Evolutionary conservation across 2,888 invertebrate species (phyloP), one percentile per base, ranked within the genome.

Genomic region (Serripes groenlandicus): DNA sequence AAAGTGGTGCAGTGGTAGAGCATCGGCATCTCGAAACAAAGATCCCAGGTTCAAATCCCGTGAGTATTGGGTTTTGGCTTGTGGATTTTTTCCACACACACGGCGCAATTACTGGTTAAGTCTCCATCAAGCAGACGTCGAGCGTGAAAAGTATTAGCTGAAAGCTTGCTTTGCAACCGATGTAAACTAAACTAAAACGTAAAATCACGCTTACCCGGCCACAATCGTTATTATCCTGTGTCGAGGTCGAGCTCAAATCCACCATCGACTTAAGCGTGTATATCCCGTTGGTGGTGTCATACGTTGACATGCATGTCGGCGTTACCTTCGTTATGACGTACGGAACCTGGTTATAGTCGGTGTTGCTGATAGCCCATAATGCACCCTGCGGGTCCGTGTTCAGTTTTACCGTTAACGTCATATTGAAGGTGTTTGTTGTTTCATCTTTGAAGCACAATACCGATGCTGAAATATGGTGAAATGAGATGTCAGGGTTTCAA

Each of bases 331-430:
- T n/a, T 0, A 62, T 34, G n/a, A 32, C 28, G 21, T 18, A 60
- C 28, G 56, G 56, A 26, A 3, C 23, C 26, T 26, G 56, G n/a
- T 26, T 56, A 34, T 62, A 70, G 30, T 26, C 32, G 30, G 70
- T 2, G 54, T 70, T 70, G 70, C 54, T 70, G 1, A 70, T 28
- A 1, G 54, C 52, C 32, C 30, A 34, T 1, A 70, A 54, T n/a
- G 9, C 54, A 5, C 70, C 70, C 32, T 28, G 28, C n/a, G 70
- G 70, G 54, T 70, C 54, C 18, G 52, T 30, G 32, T 54, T 70
- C 49, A 70, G 23, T 21, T 9, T 5, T 3, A 70, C 21, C 5
- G 30, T 70, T 7, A 70, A 52, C 18, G 52, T 52, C 54, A 70
- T 54, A 21, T 54, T 32, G 21, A 70, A n/a, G n/a, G 26, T 11